Evolutionary conservation across 2,113 vertebrate species (phyloP).

Genomic region (Solenodon paradoxus): DNA sequence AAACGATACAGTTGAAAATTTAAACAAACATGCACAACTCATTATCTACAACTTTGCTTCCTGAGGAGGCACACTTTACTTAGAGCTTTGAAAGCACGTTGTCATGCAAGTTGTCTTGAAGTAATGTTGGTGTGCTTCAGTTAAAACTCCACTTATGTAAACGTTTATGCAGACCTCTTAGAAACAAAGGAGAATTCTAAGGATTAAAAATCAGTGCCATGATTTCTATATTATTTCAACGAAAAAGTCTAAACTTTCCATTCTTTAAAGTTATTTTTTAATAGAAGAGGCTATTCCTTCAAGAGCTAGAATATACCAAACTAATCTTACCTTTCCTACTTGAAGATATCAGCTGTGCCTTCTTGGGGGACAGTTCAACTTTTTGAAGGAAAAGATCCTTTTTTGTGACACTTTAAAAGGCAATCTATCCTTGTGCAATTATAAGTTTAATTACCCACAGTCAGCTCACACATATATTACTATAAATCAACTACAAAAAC

Average conservation of each 20-base stretch:
- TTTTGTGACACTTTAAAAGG: neutral
- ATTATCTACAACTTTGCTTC: neutral
- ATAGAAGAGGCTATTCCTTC: neutral
- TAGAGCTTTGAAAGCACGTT: too few species aligned
- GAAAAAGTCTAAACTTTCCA: slow-evolving; percentile 2
- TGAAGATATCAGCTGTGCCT: neutral
- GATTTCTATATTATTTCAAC: slow-evolving; percentile 35
- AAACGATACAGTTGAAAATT: neutral
- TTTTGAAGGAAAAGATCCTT: neutral
- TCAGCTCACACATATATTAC: neutral
- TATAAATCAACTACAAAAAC: slow-evolving; percentile 21
- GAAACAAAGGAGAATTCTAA: slow-evolving; percentile 71
- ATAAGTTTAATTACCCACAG: neutral
- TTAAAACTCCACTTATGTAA: slow-evolving; percentile 76
- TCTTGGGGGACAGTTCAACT: neutral
- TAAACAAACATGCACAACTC: neutral
- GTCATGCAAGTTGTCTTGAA: slow-evolving; percentile 60
- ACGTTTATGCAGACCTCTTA: slow-evolving; percentile 76
- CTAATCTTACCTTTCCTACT: neutral
- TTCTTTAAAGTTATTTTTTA: slow-evolving; percentile 3
- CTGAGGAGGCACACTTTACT: slow-evolving; percentile 22
- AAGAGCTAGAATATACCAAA: neutral
- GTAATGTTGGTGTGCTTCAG: slow-evolving; percentile 66
- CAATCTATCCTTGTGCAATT: neutral
- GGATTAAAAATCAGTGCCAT: neutral